Conservation (phyloP, 2,113 vertebrate species). For the Pseudopodoces humilis region DNA sequence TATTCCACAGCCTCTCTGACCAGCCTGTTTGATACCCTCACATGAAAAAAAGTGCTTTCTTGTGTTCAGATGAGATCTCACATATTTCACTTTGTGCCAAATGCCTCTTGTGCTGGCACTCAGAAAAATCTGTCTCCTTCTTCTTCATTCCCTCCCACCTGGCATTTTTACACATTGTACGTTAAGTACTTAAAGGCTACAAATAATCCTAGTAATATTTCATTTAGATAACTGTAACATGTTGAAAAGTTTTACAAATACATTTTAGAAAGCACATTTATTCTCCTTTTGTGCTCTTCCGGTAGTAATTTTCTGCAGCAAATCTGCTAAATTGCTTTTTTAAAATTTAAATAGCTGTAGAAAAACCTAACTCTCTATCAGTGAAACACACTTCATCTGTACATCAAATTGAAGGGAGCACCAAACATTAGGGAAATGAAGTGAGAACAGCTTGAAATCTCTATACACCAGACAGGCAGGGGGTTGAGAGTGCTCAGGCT, state of each 20-base stretch:
- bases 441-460: neutral
- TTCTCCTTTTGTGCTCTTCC: neutral
- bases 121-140: neutral
- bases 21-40: neutral
- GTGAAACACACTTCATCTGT: neutral
- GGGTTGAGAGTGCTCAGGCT: neutral
- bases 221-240: neutral
- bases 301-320: neutral
- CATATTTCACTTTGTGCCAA: neutral
- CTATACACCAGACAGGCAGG: neutral
- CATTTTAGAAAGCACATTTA: neutral
- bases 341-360: neutral
- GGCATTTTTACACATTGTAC: neutral
- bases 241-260: neutral
- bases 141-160: neutral
- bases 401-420: neutral
- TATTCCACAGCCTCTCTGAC: neutral
- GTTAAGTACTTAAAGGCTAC: neutral
- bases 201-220: neutral
- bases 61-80: neutral
- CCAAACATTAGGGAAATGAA: neutral
- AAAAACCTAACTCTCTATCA: neutral
- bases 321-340: neutral
- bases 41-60: neutral
- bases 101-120: neutral